A percentile compares a stretch with the other conserved stretches of the same genome.
These are phyloP conservation scores for Cepaea hortensis DNA, from an alignment of 2,888 invertebrate genomes.

Conservation along the genomic window DNA sequence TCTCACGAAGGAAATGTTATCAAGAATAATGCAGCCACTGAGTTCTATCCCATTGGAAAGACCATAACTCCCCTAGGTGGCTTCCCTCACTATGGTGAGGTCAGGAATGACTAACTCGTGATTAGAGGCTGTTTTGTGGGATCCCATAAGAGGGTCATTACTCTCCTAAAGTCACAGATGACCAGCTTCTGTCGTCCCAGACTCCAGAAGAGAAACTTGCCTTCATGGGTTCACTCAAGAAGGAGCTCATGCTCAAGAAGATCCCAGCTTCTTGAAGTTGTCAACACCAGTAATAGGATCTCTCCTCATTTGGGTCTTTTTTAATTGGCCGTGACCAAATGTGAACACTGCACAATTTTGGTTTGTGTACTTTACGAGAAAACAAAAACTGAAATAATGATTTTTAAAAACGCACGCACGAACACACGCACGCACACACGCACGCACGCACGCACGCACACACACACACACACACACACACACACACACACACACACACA, in stretches of 20 bases:
- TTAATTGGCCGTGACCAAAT: no score
- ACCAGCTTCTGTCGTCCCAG: conserved; percentile 94
- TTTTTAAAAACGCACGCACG: no score
- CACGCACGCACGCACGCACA: no score
- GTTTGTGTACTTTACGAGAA: no score
- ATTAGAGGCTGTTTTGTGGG: conserved; percentile 97
- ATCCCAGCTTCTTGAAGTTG: conserved; percentile 8
- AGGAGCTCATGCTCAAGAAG: conserved; percentile 79
- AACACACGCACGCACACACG: no score
- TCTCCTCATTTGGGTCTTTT: no score
- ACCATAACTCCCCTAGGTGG: conserved; percentile 94
- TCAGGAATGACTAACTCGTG: conserved; percentile 99
- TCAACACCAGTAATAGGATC: not conserved
- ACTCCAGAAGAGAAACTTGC: conserved; percentile 96
- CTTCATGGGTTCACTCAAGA: conserved; percentile 97
- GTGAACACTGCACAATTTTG: no score
- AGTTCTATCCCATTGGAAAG: conserved; percentile 99
- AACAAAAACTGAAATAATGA: no score
- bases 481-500: no score
- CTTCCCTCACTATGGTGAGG: conserved; percentile 99
- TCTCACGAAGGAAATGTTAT: conserved; percentile 79
- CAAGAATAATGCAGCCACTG: conserved; percentile 96
- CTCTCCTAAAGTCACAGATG: conserved; percentile 87
- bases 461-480: no score
- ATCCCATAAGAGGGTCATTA: conserved; percentile 96